phyloP scores from a whole-genome alignment of 1,140 invertebrate species.

The Eufriesea mexicana region DNA sequence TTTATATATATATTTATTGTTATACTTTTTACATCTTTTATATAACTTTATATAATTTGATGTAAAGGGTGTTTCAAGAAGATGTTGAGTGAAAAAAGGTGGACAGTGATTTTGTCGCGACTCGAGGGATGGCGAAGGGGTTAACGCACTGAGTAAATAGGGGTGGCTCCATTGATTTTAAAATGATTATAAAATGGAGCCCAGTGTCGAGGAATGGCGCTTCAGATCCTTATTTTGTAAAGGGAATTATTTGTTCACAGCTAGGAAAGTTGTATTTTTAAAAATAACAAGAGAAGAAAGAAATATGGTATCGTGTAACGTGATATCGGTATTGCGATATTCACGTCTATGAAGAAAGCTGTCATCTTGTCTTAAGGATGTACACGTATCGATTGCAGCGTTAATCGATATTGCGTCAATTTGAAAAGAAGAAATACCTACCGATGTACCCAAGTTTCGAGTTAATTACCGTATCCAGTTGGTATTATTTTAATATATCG shows the following conservation, averaged over 20 bases:
- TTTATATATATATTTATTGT: no score
- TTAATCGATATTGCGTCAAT: not conserved
- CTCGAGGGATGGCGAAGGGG: not conserved
- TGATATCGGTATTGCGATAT: not conserved
- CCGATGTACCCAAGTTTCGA: not conserved
- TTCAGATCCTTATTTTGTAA: no score
- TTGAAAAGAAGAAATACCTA: not conserved
- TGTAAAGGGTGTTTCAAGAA: no score
- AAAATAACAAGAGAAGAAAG: not conserved
- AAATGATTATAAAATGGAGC: not conserved
- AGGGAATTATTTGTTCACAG: not conserved
- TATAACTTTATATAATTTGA: no score
- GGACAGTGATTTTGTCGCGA: not conserved
- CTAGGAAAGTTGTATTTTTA: not conserved
- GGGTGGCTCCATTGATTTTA: not conserved
- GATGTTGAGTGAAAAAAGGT: not conserved
- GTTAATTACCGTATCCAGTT: not conserved
- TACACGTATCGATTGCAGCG: not conserved
- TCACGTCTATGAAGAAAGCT: not conserved
- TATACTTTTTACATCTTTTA: no score
- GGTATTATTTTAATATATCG: rapidly evolving
- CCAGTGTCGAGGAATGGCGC: not conserved
- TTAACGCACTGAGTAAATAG: not conserved
- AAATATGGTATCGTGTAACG: not conserved
- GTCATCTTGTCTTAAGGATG: not conserved